Base-by-base conservation (phyloP, 1,140 invertebrate species). In the Drosophila pandora region DNA sequence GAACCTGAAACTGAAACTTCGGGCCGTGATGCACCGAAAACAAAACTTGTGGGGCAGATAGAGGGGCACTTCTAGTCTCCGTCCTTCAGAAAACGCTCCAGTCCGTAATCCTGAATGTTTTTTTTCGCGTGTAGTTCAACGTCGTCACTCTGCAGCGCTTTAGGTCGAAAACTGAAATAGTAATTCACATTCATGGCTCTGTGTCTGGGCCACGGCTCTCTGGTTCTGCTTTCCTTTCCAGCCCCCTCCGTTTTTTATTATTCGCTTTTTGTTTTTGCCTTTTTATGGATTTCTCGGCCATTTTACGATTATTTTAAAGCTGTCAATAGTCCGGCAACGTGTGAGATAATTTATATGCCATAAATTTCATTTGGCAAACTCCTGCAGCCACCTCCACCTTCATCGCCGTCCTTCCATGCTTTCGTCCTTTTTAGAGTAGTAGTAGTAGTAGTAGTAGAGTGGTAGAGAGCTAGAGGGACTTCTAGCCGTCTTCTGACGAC, bases 301-400 rank as follows among this genome's bases (percentile, higher is more conserved):
- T 89, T 89, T 79, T 84, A 89, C 84, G 84, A 89, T 81, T 89
- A 81, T 90, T 90, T 90, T 90, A 81, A 70, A 90, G 85, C 85
- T 90, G 85, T 90, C 85, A 90, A 90, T 90, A 90, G 85, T 72
- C 80, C 67, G 57, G 64, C 64, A 81, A 90, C 85, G 80, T 90
- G 85, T 89, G 77, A 90, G 85, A 90, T 90, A 90, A 90, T 90
- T 90, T 90, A 90, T 90, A 81, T 73, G 80, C 80, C 85, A 90
- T 90, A 90, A 90, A 90, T 90, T 87, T 87, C 59, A 78, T 59
- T 87, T 70, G 67, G 82, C 82, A 87, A 87, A 84, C 82, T 55
- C 62, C 63, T 61, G 56, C 45, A 22, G 47, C 37, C 23, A 52
- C 17, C 55, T 60, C 30, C 21, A 32, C 2, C 13, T 2, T 3